Evolutionary conservation across 1,140 invertebrate species (phyloP), one percentile per base, ranked within the genome.

Genomic region (Monochamus saltuarius): DNA sequence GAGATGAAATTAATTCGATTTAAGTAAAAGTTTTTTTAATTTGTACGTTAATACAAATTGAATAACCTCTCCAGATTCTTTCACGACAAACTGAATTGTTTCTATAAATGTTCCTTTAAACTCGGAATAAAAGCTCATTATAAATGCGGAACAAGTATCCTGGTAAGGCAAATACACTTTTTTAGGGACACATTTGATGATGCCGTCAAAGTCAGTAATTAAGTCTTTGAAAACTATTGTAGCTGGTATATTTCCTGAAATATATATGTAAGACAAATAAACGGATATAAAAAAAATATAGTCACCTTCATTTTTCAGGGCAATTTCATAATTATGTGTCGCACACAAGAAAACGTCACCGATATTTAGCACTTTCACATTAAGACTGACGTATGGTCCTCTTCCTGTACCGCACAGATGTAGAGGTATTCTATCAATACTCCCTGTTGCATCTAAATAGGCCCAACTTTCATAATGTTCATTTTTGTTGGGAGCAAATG

Each of bases 241-340:
- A 14, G 65, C 75, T 13, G 66, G 56, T n/a, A 75, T 73, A 51
- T 63, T n/a, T 17, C 73, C 68, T 55, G 39, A 42, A 69, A 72
- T 2, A 4, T 16, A 49, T 4, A 29, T 7, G 10, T 7, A 29
- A 49, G 7, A 10, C 46, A 16, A 49, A 6, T 29, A 29, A 49
- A 16, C 46, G 4, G 11, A n/a, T 11, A 16, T 56, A 22, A 13
- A 7, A 29, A n/a, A n/a, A 40, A 11, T 22, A 14, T 11, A 19
- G 19, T 56, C 22, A 40, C 36, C 46, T n/a, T 65, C 62, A 50
- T 69, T 69, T 10, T 29, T 43, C 29, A 64, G 52, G 4, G 56
- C 60, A 35, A 72, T 43, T 58, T 72, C 60, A 55, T 70, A 70
- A 10, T 61, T 42, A 46, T 72, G 68, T 9, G 49, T 50, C 16